These are phyloP conservation scores for Acrobasis suavella DNA, from an alignment of 2,888 invertebrate genomes.

Conservation along the genomic window DNA sequence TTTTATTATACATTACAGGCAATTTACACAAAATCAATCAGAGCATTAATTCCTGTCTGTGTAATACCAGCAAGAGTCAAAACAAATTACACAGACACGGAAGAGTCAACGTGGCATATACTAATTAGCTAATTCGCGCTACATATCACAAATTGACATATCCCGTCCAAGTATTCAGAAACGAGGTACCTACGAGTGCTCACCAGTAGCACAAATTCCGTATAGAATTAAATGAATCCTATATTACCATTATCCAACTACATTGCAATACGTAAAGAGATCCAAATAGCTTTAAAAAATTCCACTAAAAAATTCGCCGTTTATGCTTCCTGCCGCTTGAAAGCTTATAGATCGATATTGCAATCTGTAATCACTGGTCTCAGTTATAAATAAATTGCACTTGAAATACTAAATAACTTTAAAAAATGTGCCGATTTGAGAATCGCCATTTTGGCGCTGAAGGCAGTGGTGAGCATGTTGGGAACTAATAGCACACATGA, in stretches of 20 bases:
- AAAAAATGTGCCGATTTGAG: not conserved
- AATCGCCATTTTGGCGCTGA: constrained; percentile 10
- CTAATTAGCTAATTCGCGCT: constrained; percentile 16
- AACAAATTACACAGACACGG: not conserved
- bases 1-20: too few species aligned
- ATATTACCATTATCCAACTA: constrained; percentile 14
- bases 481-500: not conserved
- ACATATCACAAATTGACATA: constrained; percentile 22
- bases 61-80: too few species aligned
- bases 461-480: constrained; percentile 2
- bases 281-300: constrained; percentile 23
- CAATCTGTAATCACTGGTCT: not conserved
- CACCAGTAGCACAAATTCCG: constrained; percentile 10
- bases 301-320: constrained; percentile 17
- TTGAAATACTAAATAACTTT: too few species aligned
- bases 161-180: constrained; percentile 11
- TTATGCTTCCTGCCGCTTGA: constrained; percentile 15
- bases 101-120: constrained; percentile 3
- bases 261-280: constrained; percentile 24
- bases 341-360: not conserved
- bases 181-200: constrained; percentile 18
- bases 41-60: too few species aligned
- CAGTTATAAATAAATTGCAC: not conserved
- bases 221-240: constrained; percentile 9
- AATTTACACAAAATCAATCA: too few species aligned